phyloP scores from a whole-genome alignment of 2,888 invertebrate species.

The Entomobrya proxima region DNA sequence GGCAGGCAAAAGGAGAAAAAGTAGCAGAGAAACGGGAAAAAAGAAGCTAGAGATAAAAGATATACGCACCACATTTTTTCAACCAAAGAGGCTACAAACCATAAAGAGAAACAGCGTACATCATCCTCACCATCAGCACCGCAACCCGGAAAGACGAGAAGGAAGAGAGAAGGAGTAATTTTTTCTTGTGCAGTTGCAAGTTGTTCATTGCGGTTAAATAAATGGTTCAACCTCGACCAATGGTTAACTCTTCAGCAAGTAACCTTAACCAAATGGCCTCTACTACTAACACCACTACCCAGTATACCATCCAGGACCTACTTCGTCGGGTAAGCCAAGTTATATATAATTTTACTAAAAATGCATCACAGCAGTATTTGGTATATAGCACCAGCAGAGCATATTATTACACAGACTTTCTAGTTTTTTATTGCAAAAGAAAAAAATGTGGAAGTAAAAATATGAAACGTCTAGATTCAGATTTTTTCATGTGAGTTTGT shows the following conservation, averaged over 20 bases:
- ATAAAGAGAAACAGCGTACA: conserved; percentile 1
- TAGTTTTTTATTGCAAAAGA: not conserved
- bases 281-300: conserved; percentile 71
- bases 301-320: conserved; percentile 75
- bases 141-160: conserved; percentile 22
- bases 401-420: too few species aligned
- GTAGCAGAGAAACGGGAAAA: not conserved
- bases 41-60: not conserved
- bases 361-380: too few species aligned
- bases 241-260: conserved; percentile 65
- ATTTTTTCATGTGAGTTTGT: conserved; percentile 40
- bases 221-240: conserved; percentile 75
- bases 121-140: conserved; percentile 19
- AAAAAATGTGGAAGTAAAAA: conserved; percentile 19
- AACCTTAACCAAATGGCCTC: conserved; percentile 73
- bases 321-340: conserved; percentile 73
- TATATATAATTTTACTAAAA: not conserved
- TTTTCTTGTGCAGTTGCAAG: conserved; percentile 52
- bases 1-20: not conserved
- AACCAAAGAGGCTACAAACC: not conserved
- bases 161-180: conserved; percentile 13
- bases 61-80: not conserved
- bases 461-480: conserved; percentile 51
- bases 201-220: conserved; percentile 69
- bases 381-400: too few species aligned